Percentiles rank a stretch among this genome's conserved stretches.
These are phyloP conservation scores for Lasioglossum zephyrum DNA, from an alignment of 2,888 invertebrate genomes.

Conservation along the genomic window DNA sequence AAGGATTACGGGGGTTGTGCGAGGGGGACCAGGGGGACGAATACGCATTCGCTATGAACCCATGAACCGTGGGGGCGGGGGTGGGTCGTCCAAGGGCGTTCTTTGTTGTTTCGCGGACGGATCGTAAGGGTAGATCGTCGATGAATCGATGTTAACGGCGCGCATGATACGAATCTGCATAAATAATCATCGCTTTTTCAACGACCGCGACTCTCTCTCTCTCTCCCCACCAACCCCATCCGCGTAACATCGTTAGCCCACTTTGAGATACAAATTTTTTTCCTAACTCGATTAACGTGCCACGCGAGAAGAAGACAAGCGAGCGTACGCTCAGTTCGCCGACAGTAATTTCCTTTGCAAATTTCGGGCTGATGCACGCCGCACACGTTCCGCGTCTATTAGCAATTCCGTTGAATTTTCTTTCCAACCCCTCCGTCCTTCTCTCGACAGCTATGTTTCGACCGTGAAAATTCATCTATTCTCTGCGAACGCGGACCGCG, in stretches of 20 bases:
- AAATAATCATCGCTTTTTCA: slow-evolving; percentile 68
- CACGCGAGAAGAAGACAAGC: not conserved
- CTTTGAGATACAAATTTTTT: slow-evolving; percentile 58
- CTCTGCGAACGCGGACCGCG: not conserved
- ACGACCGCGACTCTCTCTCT: slow-evolving; percentile 7
- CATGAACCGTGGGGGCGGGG: not conserved
- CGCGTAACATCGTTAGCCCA: slow-evolving; percentile 44
- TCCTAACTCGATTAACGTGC: slow-evolving; percentile 42
- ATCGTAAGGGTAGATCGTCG: slow-evolving; percentile 59
- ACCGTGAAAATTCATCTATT: not conserved
- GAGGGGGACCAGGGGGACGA: not conserved
- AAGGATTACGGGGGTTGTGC: slow-evolving; percentile 49
- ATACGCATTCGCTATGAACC: not conserved
- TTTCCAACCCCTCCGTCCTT: not conserved
- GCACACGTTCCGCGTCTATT: slow-evolving; percentile 29
- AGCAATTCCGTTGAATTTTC: not conserved
- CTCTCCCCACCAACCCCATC: slow-evolving; percentile 34
- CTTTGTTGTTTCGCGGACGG: slow-evolving; percentile 59
- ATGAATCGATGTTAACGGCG: slow-evolving; percentile 72
- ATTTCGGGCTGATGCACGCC: slow-evolving; percentile 28
- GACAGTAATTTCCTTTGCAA: slow-evolving; percentile 47
- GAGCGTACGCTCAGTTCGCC: slow-evolving; percentile 8
- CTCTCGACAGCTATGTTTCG: not conserved
- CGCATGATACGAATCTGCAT: slow-evolving; percentile 73
- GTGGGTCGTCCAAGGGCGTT: slow-evolving; percentile 22